Evolutionary conservation across 2,113 vertebrate genomes (phyloP), one percentile per base, ranked within the genome.

Genomic region (Erythrolamprus reginae): DNA sequence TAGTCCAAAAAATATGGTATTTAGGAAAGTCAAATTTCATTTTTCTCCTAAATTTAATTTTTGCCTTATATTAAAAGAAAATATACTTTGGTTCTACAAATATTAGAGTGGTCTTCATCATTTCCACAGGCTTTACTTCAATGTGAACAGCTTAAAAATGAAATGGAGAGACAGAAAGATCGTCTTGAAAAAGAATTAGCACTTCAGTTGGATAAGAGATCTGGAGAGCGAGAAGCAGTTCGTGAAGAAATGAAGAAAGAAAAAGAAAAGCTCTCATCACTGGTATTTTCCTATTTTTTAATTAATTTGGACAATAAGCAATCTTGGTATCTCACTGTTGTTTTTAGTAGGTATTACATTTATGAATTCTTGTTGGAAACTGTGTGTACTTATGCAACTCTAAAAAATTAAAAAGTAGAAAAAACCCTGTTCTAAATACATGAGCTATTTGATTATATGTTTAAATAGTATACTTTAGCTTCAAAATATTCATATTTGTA

Each of bases 91-190:
- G 12, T 8, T 88, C 83, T 38, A 42, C 83, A 65, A 26, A 52
- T 70, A 1, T 89, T 82, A 70, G 56, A 1, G 2, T 77, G 70
- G 33, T 77, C 33, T 83, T 85, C 50, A n/a, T 85, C 48, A 85
- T 65, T 83, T 95, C 86, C 87, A 28, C 95, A 99, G 99, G 97
- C 97, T 91, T 92, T 98, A 89, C 97, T 98, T 83, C 97, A 98
- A 90, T 98, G 97, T 96, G 98, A 98, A 88, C 98, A 98, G 92
- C 84, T 99, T 91, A 97, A 96, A 95, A 98, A 94, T 84, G 98
- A 99, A 77, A 95, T 99, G 91, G 93, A 95, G 82, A 96, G 97
- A 84, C 98, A 98, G 91, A 97, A 97, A 86, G 97, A 97, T 58
- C 96, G 97, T 13, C 94, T 98, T 45, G 98, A 98, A 92, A 97